Evolutionary conservation across 1,140 invertebrate genomes (phyloP), one percentile per base, ranked within the genome.

Genomic region (Musca vetustissima): DNA sequence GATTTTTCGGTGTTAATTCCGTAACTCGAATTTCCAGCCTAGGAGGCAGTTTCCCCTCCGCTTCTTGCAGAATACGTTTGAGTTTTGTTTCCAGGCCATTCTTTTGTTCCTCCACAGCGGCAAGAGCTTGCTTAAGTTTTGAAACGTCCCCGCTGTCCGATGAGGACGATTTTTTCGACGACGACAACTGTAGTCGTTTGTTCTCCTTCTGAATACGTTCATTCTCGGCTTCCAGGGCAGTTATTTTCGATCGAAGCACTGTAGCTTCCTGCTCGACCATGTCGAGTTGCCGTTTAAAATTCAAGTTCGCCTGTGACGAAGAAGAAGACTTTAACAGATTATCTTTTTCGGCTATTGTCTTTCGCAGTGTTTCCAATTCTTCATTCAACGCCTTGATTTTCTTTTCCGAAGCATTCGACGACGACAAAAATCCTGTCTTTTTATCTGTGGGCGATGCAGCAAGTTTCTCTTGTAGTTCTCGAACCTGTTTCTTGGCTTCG

Each of bases 311-410:
- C 82, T 84, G 89, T 79, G 88, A 88, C 73, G 89, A 86, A 17
- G 93, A 77, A 83, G 93, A 90, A 1, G 89, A 86, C 72, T 91
- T 87, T 50, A 94, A 89, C 73, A 93, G 90, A 75, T 91, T 85
- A 79, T 95, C 92, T 78, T 93, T 94, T 83, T 94, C 92, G 66
- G 92, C 89, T 2, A 95, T 76, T 79, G 92, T 92, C 75, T 90
- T 90, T 70, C 91, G 85, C 17, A 94, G 79, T 73, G 91, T 88
- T 50, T 85, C 85, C 50, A 91, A 86, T 85, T 93, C 91, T 70
- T 88, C 89, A 83, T 91, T 91, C 6, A 88, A 73, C 8, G 88
- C 85, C 81, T 90, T 90, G 2, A 90, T 83, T 83, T 91, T 91
- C 78, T 92, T 87, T 77, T 90, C 88, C 21, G 88, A 85, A 59